Evolutionary conservation across 2,113 vertebrate species (phyloP).

Genomic region (Tichodroma muraria): DNA sequence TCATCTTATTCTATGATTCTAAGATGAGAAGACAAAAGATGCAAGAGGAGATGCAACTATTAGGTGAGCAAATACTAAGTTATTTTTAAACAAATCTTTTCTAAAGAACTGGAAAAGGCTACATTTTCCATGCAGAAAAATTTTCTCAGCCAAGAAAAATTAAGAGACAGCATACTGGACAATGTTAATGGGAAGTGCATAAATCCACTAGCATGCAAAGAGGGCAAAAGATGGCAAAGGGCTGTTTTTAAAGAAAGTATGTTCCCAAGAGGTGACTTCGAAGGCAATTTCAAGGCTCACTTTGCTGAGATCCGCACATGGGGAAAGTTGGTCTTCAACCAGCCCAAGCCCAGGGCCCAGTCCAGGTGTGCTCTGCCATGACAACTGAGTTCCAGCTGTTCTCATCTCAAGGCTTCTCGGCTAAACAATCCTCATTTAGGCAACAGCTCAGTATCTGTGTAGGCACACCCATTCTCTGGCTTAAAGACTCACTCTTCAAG

Average conservation of each 20-base stretch:
- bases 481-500: background rate
- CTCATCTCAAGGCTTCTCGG: background rate
- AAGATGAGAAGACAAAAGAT: background rate
- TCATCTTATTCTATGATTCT: background rate
- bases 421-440: background rate
- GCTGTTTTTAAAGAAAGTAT: background rate
- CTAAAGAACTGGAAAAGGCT: background rate
- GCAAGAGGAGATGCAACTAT: background rate
- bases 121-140: background rate
- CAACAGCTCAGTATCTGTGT: background rate
- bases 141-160: background rate
- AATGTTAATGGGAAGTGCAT: background rate
- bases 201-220: background rate
- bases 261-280: background rate
- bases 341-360: background rate
- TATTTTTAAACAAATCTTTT: background rate
- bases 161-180: background rate
- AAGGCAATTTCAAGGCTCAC: background rate
- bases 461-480: background rate
- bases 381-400: background rate
- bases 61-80: background rate
- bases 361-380: background rate
- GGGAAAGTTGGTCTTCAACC: background rate
- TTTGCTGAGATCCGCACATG: background rate
- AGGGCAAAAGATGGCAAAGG: background rate